Conservation (phyloP, 2,888 invertebrate genomes). For the Dryomyza anilis region DNA sequence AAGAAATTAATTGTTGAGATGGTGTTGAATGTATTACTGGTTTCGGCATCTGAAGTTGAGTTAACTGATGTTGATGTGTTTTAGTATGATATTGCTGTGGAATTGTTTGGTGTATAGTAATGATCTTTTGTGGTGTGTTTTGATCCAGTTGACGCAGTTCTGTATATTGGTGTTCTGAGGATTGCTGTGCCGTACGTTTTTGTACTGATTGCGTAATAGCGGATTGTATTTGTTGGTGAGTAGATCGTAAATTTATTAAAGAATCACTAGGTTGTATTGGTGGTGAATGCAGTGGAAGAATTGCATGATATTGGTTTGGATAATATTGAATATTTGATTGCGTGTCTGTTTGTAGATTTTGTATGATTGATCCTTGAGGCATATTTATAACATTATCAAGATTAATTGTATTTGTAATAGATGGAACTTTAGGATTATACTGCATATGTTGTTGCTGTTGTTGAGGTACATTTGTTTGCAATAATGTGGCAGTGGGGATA, state of each 20-base stretch:
- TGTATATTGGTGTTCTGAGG: slow-evolving; percentile 20
- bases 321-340: slow-evolving; percentile 15
- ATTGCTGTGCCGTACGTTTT: slow-evolving; percentile 34
- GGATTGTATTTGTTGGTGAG: too few species aligned
- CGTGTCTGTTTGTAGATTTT: too few species aligned
- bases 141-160: slow-evolving; percentile 21
- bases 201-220: not conserved
- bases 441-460: slow-evolving; percentile 40
- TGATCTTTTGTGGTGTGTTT: not conserved
- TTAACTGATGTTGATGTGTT: slow-evolving; percentile 35
- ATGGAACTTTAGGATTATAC: too few species aligned
- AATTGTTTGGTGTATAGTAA: too few species aligned
- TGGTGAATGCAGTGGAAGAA: too few species aligned
- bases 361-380: too few species aligned
- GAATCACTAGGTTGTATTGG: too few species aligned
- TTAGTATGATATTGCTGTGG: slow-evolving; percentile 24
- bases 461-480: slow-evolving; percentile 61
- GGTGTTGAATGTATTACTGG: slow-evolving; percentile 34
- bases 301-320: slow-evolving; percentile 19
- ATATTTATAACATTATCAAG: too few species aligned
- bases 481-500: slow-evolving; percentile 37
- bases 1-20: slow-evolving; percentile 38
- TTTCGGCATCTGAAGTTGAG: slow-evolving; percentile 31
- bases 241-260: too few species aligned
- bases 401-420: too few species aligned